Conservation (phyloP, 2,888 invertebrate species). For the Dendrolimus pini region DNA sequence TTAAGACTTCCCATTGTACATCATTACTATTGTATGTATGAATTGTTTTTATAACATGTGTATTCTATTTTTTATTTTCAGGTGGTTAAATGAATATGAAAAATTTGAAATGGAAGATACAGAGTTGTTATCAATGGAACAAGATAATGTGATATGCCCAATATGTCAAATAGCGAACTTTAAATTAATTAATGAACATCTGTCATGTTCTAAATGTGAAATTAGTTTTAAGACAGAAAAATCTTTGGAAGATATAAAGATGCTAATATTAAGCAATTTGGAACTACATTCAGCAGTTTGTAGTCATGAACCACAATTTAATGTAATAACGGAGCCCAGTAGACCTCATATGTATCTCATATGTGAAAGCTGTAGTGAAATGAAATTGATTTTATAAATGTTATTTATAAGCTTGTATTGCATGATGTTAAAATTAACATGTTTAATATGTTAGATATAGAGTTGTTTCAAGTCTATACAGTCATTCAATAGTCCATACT, state of each 20-base stretch:
- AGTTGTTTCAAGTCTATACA: too few relatives aligned
- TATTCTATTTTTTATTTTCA: slow-evolving; percentile 21
- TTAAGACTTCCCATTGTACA: too few relatives aligned
- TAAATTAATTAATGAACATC: slow-evolving; percentile 19
- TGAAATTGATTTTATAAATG: slow-evolving; percentile 25
- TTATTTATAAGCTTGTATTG: too few relatives aligned
- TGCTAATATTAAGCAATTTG: slow-evolving; percentile 30
- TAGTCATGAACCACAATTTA: slow-evolving; percentile 40
- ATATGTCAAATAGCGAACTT: slow-evolving; percentile 64
- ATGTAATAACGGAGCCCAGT: slow-evolving; percentile 37
- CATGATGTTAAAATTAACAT: too few relatives aligned
- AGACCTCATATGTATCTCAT: slow-evolving; percentile 55
- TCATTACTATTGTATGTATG: too few relatives aligned
- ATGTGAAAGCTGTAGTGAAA: slow-evolving; percentile 54
- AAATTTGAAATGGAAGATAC: slow-evolving; percentile 47
- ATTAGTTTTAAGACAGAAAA: slow-evolving; percentile 36
- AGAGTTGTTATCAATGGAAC: slow-evolving; percentile 55
- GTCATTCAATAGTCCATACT: too few relatives aligned
- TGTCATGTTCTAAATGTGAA: slow-evolving; percentile 53
- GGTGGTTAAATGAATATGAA: slow-evolving; percentile 62
- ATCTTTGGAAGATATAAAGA: slow-evolving; percentile 39
- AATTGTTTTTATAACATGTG: too few relatives aligned
- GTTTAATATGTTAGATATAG: too few relatives aligned
- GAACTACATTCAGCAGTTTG: slow-evolving; percentile 47
- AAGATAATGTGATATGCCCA: slow-evolving; percentile 66